These are phyloP conservation scores for Gymnobelideus leadbeateri DNA, from an alignment of 2,113 vertebrate genomes.

Conservation along the genomic window DNA sequence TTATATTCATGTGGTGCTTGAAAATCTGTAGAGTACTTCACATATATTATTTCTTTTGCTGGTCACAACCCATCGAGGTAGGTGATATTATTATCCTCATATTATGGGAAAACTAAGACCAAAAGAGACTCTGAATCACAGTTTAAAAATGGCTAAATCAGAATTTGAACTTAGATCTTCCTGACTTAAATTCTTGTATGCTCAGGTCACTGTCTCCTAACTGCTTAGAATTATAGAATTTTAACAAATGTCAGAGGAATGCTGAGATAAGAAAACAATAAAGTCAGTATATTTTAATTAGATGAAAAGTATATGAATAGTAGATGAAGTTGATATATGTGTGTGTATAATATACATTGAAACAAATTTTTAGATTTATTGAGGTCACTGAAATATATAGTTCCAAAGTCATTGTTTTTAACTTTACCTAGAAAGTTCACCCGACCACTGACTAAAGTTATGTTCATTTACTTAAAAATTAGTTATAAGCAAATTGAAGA, in stretches of 20 bases:
- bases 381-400: background rate
- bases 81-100: too few relatives aligned
- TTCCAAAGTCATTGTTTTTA: constrained; percentile 38
- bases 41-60: too few relatives aligned
- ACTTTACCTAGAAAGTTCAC: background rate
- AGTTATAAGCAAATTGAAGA: constrained; percentile 20
- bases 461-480: constrained; percentile 34
- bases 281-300: too few relatives aligned
- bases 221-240: background rate
- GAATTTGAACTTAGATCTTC: too few relatives aligned
- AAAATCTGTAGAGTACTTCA: too few relatives aligned
- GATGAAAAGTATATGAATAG: background rate
- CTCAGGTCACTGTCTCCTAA: constrained; percentile 1
- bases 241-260: too few relatives aligned
- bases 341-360: background rate
- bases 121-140: too few relatives aligned
- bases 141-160: too few relatives aligned
- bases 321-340: constrained; percentile 22
- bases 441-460: background rate
- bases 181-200: too few relatives aligned
- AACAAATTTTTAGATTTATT: background rate
- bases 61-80: too few relatives aligned
- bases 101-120: too few relatives aligned
- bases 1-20: background rate
- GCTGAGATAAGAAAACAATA: too few relatives aligned